Conservation (phyloP, 2,888 invertebrate genomes). For the Eucera pruinosa region DNA sequence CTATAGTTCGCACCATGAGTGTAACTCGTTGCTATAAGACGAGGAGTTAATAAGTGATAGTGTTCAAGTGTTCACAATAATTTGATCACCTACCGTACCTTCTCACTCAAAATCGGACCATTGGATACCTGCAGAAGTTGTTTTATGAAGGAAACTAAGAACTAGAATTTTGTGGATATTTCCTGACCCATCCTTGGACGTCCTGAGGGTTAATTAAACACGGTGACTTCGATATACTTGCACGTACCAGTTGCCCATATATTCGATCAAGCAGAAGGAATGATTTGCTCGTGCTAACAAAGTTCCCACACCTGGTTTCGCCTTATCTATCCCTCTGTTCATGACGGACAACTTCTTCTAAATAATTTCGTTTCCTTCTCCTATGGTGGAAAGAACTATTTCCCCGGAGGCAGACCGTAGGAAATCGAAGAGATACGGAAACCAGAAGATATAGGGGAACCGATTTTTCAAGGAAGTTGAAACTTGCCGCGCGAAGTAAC, state of each 20-base stretch:
- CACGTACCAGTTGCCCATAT: slow-evolving; percentile 18
- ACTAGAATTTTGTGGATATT: too few relatives aligned
- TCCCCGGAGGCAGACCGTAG: slow-evolving; percentile 11
- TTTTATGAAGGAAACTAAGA: too few relatives aligned
- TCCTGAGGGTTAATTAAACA: not conserved
- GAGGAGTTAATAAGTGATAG: too few relatives aligned
- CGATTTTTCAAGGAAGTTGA: slow-evolving; percentile 39
- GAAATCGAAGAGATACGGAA: slow-evolving; percentile 21
- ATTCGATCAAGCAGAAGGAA: slow-evolving; percentile 5
- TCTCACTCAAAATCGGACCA: too few relatives aligned
- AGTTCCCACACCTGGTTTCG: not conserved
- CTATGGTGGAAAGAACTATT: not conserved
- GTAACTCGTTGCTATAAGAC: too few relatives aligned
- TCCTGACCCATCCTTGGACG: too few relatives aligned
- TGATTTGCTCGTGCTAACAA: slow-evolving; percentile 21
- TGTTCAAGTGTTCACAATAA: too few relatives aligned
- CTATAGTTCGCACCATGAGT: too few relatives aligned
- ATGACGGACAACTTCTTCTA: slow-evolving; percentile 34
- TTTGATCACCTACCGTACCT: too few relatives aligned
- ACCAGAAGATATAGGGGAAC: slow-evolving; percentile 27
- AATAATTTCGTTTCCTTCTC: slow-evolving; percentile 49
- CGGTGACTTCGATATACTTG: not conserved
- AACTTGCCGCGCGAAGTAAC: too few relatives aligned
- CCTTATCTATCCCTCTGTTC: not conserved
- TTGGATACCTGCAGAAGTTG: too few relatives aligned